Conservation (phyloP, 1,140 invertebrate genomes). For the Drosophila neocordata region DNA sequence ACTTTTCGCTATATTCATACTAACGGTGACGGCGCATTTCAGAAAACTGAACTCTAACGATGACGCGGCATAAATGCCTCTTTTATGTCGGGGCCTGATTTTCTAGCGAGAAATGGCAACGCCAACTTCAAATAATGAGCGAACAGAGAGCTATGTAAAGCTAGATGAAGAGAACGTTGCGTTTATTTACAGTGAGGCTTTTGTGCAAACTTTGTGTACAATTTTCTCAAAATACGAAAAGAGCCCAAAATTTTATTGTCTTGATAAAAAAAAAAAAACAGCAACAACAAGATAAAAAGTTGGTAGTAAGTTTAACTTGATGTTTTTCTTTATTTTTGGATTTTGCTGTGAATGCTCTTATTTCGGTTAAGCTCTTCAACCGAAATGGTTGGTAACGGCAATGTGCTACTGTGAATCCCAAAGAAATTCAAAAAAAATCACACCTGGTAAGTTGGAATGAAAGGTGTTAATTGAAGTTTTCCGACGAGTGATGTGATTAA, state of each 20-base stretch:
- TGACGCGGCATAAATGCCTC: slow-evolving; percentile 63
- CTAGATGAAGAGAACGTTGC: slow-evolving; percentile 25
- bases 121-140: background rate
- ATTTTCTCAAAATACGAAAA: slow-evolving; percentile 27
- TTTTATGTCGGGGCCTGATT: slow-evolving; percentile 52
- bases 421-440: slow-evolving; percentile 16
- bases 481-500: slow-evolving; percentile 34
- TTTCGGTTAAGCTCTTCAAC: slow-evolving; percentile 19
- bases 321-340: background rate
- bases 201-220: slow-evolving; percentile 19
- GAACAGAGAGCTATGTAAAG: slow-evolving; percentile 16
- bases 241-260: slow-evolving; percentile 20
- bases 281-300: slow-evolving; percentile 17
- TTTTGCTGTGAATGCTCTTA: slow-evolving; percentile 25
- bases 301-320: slow-evolving; percentile 40
- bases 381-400: background rate
- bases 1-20: slow-evolving; percentile 49
- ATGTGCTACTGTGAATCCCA: background rate
- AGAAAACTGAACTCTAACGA: slow-evolving; percentile 68
- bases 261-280: slow-evolving; percentile 8
- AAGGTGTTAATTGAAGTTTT: slow-evolving; percentile 41
- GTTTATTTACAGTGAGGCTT: slow-evolving; percentile 30
- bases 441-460: slow-evolving; percentile 16
- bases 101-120: slow-evolving; percentile 12
- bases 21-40: slow-evolving; percentile 61